Percentiles rank a stretch among this genome's conserved stretches.
phyloP scores from a whole-genome alignment of 2,888 invertebrate genomes.

The Noctua pronuba region DNA sequence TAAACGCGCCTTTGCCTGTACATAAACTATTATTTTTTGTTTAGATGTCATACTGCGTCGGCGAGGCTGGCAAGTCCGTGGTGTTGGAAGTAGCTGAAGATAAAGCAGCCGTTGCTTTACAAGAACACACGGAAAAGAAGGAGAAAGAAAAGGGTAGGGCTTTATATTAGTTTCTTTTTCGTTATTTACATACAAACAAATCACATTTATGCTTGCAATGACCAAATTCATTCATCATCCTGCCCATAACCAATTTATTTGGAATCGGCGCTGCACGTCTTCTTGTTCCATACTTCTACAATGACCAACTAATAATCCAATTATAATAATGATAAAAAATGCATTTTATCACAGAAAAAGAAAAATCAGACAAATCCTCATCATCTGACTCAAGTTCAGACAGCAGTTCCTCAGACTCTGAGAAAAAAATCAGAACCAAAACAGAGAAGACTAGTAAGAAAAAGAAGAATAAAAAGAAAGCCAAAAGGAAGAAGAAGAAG shows the following conservation, averaged over 20 bases:
- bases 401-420: conserved; percentile 85
- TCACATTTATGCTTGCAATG: neutral
- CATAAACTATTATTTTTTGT: conserved; percentile 51
- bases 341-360: conserved; percentile 62
- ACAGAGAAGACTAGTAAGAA: conserved; percentile 88
- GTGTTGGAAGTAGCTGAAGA: conserved; percentile 78
- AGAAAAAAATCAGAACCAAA: conserved; percentile 80
- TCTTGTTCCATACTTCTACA: neutral
- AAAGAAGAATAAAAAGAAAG: conserved; percentile 89
- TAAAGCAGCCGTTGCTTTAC: conserved; percentile 47
- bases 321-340: neutral
- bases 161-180: neutral
- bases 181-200: neutral
- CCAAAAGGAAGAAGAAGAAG: conserved; percentile 87
- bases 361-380: conserved; percentile 74
- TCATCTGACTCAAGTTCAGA: conserved; percentile 81
- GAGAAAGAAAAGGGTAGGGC: conserved; percentile 73
- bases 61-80: conserved; percentile 91
- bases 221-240: neutral
- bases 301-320: neutral
- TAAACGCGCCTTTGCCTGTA: neutral
- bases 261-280: neutral
- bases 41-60: conserved; percentile 96
- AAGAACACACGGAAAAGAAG: conserved; percentile 68
- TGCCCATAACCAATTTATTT: neutral